Evolutionary conservation across 2,888 invertebrate species (phyloP), one percentile per base, ranked within the genome.

Genomic region (Drosophila hamatofila): DNA sequence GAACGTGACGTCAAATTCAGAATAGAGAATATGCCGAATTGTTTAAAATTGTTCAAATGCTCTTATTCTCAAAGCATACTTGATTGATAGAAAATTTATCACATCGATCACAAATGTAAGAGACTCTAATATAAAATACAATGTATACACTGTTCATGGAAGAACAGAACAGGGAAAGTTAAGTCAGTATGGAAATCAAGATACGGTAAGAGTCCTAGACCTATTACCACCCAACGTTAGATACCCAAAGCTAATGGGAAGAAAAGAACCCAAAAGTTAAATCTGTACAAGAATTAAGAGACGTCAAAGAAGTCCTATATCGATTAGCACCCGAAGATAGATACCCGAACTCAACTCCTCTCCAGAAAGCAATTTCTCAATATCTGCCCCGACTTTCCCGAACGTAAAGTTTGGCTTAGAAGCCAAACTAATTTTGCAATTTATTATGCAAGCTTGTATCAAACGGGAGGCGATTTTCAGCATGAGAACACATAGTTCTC

Each of bases 401-500:
- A n/a, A n/a, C n/a, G n/a, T n/a, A n/a, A n/a, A n/a, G n/a, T n/a
- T n/a, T n/a, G n/a, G n/a, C n/a, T 7, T 3, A 48, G 4, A 11
- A 27, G 25, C 25, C 6, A n/a, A 49, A 8, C 27, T 49, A 30
- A 49, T 49, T 18, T 30, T 30, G 12, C 30, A 18, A 30, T 25
- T 25, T 25, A 14, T 18, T 48, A 48, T 12, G 48, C 27, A 48
- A 27, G 6, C n/a, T 6, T 48, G n/a, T 27, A 27, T 49, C 48
- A 30, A 49, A 12, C 18, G n/a, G 18, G 1, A 49, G 18, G 30
- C 12, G 27, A 30, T 49, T 18, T 21, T 49, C 1, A 12, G 49
- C 18, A 49, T 30, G 49, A 18, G 30, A 30, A 7, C 30, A 33
- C 58, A 63, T 64, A 60, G 59, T 63, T 64, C 60, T 37, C 33